Base-by-base conservation (phyloP, 2,888 invertebrate species). In the Tridacna crocea region DNA sequence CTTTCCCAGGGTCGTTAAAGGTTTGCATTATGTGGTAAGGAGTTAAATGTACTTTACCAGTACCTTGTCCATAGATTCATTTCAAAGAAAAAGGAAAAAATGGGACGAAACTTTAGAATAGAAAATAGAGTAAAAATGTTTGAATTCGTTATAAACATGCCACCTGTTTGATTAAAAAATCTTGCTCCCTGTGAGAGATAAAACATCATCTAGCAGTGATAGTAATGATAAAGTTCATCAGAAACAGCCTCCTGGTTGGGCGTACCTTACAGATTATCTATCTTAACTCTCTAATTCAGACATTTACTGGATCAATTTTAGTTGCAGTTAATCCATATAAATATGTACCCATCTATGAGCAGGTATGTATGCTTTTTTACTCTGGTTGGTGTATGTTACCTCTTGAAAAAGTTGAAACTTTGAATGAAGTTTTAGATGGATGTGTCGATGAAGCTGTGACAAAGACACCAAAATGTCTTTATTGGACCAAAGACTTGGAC, bases 301-400 rank as follows among this genome's bases (percentile, higher is more conserved):
- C 98, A 12, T 99, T 98, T 94, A 98, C 98, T 48, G 98, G 98
- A 66, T 98, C 97, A 90, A 98, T 98, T 91, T 95, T 98, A 87
- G 97, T 98, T 58, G 97, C 98, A 61, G 97, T 98, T 74, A 98
- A 98, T 95, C 98, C 98, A 0, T 98, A 98, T 95, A 97, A 98
- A 95, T 98, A 98, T 96, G 97, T 98, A 91, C 98, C 98, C 92
- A 97, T 98, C 93, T 99, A 99, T 94, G 98, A 98, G 73, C 95
- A 98, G 93, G 98, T 98, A 95, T 97, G 97, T 94, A 47, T 46
- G 4, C 15, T 12, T 36, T 36, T 36, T 36, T 36, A 36, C 8
- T 36, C 36, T 36, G 36, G 36, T 36, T 36, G 36, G 36, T 36
- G 36, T 8, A 36, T 36, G 2, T 36, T 2, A 8, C 36, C 8